phyloP scores from a whole-genome alignment of 2,888 invertebrate genomes.

The Micropterix aruncella region DNA sequence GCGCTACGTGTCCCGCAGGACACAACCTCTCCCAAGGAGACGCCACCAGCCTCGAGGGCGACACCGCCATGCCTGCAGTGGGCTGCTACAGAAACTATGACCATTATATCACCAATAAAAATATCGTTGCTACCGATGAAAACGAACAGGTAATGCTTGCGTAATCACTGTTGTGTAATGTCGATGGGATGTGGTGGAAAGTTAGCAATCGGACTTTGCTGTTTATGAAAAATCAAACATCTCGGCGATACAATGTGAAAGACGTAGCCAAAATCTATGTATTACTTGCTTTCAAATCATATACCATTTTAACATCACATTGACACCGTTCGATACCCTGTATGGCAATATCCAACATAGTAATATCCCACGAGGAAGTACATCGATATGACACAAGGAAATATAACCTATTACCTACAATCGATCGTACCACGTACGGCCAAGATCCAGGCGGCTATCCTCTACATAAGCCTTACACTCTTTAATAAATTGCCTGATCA shows the following conservation, averaged over 20 bases:
- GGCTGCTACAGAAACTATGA: constrained; percentile 72
- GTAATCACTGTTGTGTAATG: neutral
- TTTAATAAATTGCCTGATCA: no score
- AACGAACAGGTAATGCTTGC: constrained; percentile 24
- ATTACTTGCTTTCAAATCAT: no score
- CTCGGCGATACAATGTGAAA: neutral
- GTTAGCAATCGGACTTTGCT: neutral
- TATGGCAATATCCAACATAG: no score
- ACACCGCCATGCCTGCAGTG: constrained; percentile 56
- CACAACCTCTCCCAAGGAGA: constrained; percentile 85
- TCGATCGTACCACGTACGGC: no score
- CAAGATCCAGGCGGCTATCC: no score
- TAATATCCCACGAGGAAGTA: no score
- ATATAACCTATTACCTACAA: no score
- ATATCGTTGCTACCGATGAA: constrained; percentile 28
- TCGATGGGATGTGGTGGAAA: neutral
- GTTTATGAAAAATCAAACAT: neutral
- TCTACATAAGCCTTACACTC: no score
- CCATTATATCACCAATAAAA: constrained; percentile 39
- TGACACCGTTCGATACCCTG: no score
- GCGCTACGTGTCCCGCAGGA: constrained; percentile 37
- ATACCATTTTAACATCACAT: no score
- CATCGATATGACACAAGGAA: no score
- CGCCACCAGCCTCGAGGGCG: constrained; percentile 70
- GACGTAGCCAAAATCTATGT: no score